Conservation (phyloP, 2,113 vertebrate genomes). For the Siphamia tubifer region DNA sequence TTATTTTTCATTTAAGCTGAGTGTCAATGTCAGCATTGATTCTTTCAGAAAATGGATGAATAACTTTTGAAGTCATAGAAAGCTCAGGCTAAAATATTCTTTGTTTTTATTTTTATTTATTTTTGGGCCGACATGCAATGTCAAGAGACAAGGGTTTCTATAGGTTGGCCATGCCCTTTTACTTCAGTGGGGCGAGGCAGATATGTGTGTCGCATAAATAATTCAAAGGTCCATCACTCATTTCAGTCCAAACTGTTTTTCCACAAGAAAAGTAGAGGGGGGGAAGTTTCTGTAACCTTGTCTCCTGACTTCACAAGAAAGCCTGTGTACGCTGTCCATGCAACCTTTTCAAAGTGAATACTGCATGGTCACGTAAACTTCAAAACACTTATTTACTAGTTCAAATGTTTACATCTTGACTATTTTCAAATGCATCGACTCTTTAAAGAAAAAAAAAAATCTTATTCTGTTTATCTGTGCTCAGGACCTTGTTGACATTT, state of each 20-base stretch:
- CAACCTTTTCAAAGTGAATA: slow-evolving; percentile 55
- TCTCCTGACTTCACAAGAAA: slow-evolving; percentile 69
- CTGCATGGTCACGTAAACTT: slow-evolving; percentile 48
- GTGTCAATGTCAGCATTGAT: background rate
- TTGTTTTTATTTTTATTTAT: slow-evolving; percentile 14
- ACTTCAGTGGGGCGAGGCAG: slow-evolving; percentile 9
- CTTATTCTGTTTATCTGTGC: slow-evolving; percentile 9
- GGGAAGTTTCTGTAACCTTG: slow-evolving; percentile 62
- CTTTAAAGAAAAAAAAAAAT: background rate
- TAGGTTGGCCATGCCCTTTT: slow-evolving; percentile 27
- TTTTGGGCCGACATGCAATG: slow-evolving; percentile 43
- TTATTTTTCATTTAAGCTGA: slow-evolving; percentile 13
- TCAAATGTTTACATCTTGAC: slow-evolving; percentile 41
- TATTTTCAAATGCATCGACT: slow-evolving; percentile 73
- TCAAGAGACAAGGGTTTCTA: slow-evolving; percentile 67
- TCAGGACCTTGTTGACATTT: slow-evolving; percentile 24
- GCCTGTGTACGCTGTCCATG: slow-evolving; percentile 50
- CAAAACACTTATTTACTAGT: slow-evolving; percentile 14
- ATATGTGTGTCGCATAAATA: slow-evolving; percentile 46
- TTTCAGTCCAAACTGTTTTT: slow-evolving; percentile 31
- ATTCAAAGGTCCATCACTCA: slow-evolving; percentile 44
- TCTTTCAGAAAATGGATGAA: background rate
- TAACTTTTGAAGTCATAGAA: slow-evolving; percentile 59
- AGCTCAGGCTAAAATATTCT: slow-evolving; percentile 65
- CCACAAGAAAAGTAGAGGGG: slow-evolving; percentile 37